Conservation (phyloP, 2,113 vertebrate genomes). For the Bufo gargarizans region DNA sequence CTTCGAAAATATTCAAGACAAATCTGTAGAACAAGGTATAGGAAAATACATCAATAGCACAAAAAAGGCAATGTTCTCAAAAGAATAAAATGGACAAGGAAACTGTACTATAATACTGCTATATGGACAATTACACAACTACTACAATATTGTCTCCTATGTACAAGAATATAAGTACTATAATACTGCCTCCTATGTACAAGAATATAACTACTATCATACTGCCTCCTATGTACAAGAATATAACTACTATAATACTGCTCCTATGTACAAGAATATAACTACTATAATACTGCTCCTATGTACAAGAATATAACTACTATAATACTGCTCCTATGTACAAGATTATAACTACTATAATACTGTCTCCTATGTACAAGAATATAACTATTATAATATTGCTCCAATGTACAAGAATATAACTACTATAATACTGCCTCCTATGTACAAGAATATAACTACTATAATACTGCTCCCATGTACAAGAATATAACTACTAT, state of each 20-base stretch:
- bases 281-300: too few species aligned
- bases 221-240: constrained; percentile 3
- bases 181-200: neutral
- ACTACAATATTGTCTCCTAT: neutral
- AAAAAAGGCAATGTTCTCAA: neutral
- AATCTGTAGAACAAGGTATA: neutral
- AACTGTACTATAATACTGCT: neutral
- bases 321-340: neutral
- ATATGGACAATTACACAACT: neutral
- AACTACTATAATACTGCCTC: neutral
- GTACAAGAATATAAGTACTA: neutral
- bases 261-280: too few species aligned
- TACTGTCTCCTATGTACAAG: neutral
- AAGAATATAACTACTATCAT: constrained; percentile 14
- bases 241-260: constrained; percentile 13
- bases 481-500: too few species aligned
- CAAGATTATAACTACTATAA: constrained; percentile 1
- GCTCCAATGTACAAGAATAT: neutral
- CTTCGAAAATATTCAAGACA: neutral
- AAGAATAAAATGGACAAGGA: too few species aligned
- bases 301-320: too few species aligned
- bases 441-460: too few species aligned
- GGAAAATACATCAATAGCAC: neutral
- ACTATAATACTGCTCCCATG: too few species aligned
- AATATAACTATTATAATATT: neutral